Percentiles rank a stretch among this genome's conserved stretches.
Evolutionary conservation across 2,113 vertebrate species (phyloP).

Genomic region (Oenanthe melanoleuca): DNA sequence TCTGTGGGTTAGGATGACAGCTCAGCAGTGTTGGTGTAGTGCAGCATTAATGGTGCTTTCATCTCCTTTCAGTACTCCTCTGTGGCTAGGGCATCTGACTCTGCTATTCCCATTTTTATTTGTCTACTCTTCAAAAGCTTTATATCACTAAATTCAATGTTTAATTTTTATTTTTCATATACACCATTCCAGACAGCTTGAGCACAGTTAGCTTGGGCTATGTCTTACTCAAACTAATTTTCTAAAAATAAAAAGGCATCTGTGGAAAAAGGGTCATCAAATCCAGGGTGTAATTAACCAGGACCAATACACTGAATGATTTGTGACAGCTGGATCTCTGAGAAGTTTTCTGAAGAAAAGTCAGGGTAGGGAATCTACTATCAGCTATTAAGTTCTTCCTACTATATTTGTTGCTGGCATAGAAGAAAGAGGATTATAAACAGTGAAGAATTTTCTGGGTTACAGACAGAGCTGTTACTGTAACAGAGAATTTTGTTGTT

Average conservation of each 20-base stretch:
- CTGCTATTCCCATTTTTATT: neutral
- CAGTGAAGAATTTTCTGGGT: neutral
- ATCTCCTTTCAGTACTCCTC: neutral
- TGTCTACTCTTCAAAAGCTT: neutral
- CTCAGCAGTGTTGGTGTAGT: neutral
- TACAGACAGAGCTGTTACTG: neutral
- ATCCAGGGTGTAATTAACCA: neutral
- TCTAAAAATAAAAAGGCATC: neutral
- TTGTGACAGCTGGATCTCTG: neutral
- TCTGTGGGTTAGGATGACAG: neutral
- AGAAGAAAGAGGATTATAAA: neutral
- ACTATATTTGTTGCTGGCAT: neutral
- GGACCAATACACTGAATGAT: neutral
- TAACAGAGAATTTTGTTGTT: neutral
- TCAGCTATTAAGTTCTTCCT: neutral
- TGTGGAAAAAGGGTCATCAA: neutral
- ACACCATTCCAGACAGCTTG: neutral
- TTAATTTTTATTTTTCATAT: neutral
- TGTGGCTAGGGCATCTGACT: neutral
- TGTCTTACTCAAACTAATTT: neutral
- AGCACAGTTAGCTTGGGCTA: neutral
- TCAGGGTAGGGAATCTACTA: neutral
- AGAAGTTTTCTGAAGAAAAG: neutral
- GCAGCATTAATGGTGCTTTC: fast-evolving
- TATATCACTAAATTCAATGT: neutral